Evolutionary conservation across 2,113 vertebrate genomes (phyloP).

Genomic region (Vulpes ferrilata): DNA sequence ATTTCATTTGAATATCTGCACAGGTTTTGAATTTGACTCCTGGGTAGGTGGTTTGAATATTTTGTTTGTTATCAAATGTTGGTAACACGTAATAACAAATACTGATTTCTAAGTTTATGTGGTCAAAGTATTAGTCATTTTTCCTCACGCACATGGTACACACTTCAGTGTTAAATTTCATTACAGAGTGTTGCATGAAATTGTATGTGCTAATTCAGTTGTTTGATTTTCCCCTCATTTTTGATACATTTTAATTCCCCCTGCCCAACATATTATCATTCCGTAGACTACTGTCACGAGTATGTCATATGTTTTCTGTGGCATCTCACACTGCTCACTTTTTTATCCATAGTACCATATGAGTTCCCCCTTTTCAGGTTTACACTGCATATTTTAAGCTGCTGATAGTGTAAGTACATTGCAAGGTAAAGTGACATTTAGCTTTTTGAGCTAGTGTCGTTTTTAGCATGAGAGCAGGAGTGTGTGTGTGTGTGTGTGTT

Average conservation of each 20-base stretch:
- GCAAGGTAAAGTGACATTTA: conserved; percentile 81
- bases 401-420: conserved; percentile 76
- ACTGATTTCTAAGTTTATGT: conserved; percentile 59
- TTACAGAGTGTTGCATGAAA: conserved; percentile 25
- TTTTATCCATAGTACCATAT: conserved; percentile 71
- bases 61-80: conserved; percentile 50
- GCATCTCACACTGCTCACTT: conserved; percentile 67
- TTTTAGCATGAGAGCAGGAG: conserved; percentile 67
- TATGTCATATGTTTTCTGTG: conserved; percentile 75
- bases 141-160: neutral
- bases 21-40: conserved; percentile 21
- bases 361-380: conserved; percentile 61
- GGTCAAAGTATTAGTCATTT: conserved; percentile 37
- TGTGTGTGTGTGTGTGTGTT: neutral
- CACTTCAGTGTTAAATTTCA: conserved; percentile 48
- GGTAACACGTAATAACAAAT: conserved; percentile 27
- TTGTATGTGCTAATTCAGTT: conserved; percentile 29
- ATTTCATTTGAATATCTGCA: conserved; percentile 54
- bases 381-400: conserved; percentile 80
- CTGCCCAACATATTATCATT: conserved; percentile 62
- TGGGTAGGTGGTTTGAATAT: conserved; percentile 37
- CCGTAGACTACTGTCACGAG: conserved; percentile 63
- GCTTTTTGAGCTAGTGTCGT: conserved; percentile 75
- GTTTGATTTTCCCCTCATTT: conserved; percentile 51
- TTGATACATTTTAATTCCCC: conserved; percentile 50